Base-by-base conservation (phyloP, 2,888 invertebrate species). In the Taenaris catops region DNA sequence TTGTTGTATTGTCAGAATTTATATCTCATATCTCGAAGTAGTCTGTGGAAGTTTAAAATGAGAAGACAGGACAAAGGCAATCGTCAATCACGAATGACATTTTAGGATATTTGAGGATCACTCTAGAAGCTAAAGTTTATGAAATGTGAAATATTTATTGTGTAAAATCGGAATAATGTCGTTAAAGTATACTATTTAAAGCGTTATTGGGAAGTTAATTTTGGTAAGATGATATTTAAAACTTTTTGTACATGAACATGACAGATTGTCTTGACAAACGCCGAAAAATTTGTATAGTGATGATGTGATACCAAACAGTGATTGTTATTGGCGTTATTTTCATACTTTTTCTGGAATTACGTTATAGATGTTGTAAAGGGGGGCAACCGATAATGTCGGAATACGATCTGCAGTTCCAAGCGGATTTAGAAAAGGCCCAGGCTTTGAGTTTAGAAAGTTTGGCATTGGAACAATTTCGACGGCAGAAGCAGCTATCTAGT, bases 371-470 rank as follows among this genome's bases (percentile, higher is more conserved):
- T 50, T 55, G 48, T 56, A 34, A 23, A 16, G 55, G 55, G 53
- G 58, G 54, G 57, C 54, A 44, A 52, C 48, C 52, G 51, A 80
- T 54, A 59, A 87, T 87, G 87, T 86, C 87, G 33, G 94, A 94
- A 64, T 92, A 92, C 81, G 95, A 95, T 60, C 91, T 91, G 58
- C 93, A 95, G 74, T 95, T 93, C 64, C 90, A 94, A 87, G 94
- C 94, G 46, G 96, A 96, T 65, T 80, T 96, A 68, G 96, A 96
- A 74, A 92, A 93, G 70, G 96, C 96, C 1, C 94, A 94, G 66
- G 95, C 96, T 31, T 83, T 96, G 26, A 96, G 96, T 78, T 84
- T 96, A 62, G 96, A 96, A 83, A 94, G 94, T 59, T 87, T 95
- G 50, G 95, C 95, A 20, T 80, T 95, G 49, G 95, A 96, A 62